Conservation (phyloP, 2,888 invertebrate genomes). For the Agrilus biguttatus region DNA sequence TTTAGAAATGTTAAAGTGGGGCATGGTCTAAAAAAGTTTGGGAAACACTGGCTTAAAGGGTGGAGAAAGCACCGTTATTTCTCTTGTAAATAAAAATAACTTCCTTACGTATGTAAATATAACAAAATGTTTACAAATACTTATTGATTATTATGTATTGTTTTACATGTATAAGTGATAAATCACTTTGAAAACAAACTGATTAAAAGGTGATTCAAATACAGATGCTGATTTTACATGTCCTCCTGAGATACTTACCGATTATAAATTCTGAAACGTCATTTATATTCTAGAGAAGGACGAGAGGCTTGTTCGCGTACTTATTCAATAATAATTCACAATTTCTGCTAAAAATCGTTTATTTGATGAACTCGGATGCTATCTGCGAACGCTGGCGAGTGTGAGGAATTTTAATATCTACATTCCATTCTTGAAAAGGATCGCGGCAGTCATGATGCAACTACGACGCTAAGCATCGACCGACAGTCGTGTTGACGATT, state of each 20-base stretch:
- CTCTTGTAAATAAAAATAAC: no score
- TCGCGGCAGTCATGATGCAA: slow-evolving; percentile 13
- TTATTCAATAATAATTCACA: slow-evolving; percentile 20
- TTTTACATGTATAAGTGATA: no score
- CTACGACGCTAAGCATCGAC: slow-evolving; percentile 11
- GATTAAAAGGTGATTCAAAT: no score
- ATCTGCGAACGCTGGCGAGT: slow-evolving; percentile 14
- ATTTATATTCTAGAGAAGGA: slow-evolving; percentile 13
- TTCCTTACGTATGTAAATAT: no score
- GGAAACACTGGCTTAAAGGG: no score
- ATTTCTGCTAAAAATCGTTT: slow-evolving; percentile 22
- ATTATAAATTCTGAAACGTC: slow-evolving; percentile 3
- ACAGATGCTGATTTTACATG: slow-evolving; percentile 5
- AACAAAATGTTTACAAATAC: no score
- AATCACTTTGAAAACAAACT: no score
- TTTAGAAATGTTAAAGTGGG: no score
- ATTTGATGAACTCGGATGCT: slow-evolving; percentile 17
- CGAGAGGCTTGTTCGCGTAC: slow-evolving; percentile 11
- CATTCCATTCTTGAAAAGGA: slow-evolving; percentile 17
- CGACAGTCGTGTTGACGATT: background rate
- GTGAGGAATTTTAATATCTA: slow-evolving; percentile 25
- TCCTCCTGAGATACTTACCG: slow-evolving; percentile 1
- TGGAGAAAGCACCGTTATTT: no score
- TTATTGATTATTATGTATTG: no score
- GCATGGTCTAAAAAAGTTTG: no score